Conservation (phyloP, 2,888 invertebrate genomes). For the Epinotia nisella region DNA sequence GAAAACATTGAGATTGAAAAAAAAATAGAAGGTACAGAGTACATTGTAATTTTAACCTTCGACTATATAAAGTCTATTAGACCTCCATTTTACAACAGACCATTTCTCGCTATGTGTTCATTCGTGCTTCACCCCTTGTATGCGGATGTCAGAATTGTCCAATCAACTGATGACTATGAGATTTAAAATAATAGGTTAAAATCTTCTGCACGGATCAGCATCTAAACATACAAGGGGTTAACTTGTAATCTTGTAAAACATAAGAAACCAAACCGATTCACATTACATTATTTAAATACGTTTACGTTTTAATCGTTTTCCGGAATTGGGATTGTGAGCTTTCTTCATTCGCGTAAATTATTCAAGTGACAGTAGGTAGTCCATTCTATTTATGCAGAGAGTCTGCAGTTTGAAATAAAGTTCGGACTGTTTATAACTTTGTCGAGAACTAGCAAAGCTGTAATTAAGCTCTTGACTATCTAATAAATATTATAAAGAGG, state of each 20-base stretch:
- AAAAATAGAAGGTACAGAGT: neutral
- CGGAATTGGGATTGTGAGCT: neutral
- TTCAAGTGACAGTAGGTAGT: slow-evolving; percentile 8
- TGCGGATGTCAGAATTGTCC: too few species aligned
- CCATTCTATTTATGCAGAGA: slow-evolving; percentile 26
- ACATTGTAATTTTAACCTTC: neutral
- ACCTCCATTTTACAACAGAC: too few species aligned
- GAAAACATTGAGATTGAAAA: neutral
- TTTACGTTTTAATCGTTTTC: neutral
- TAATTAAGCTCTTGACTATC: slow-evolving; percentile 24
- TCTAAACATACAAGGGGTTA: too few species aligned
- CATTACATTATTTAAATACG: too few species aligned
- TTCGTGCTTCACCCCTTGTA: too few species aligned
- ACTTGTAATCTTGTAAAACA: too few species aligned
- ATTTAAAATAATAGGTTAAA: too few species aligned
- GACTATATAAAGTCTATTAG: neutral
- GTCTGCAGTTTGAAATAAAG: slow-evolving; percentile 29
- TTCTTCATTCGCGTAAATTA: slow-evolving; percentile 30
- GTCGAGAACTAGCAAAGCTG: slow-evolving; percentile 17
- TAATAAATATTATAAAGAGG: neutral
- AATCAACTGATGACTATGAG: too few species aligned
- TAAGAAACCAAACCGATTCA: too few species aligned
- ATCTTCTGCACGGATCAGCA: too few species aligned
- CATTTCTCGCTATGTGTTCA: too few species aligned
- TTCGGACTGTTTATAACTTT: slow-evolving; percentile 33